Percentiles rank a stretch among this genome's conserved stretches.
Evolutionary conservation across 1,140 invertebrate genomes (phyloP).

Genomic region (Nymphalis io): DNA sequence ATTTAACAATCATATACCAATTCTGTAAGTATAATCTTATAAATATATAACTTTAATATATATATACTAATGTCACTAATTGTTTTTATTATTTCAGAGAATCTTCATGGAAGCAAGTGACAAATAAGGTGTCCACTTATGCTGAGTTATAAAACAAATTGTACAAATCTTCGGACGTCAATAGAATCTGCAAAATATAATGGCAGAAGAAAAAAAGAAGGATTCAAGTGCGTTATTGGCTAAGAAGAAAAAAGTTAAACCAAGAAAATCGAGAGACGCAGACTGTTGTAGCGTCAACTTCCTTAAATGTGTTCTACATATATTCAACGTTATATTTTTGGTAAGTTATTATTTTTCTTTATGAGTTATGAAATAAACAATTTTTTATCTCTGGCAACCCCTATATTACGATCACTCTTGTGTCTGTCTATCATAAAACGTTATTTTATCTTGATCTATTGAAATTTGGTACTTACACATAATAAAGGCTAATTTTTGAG

Average conservation of each 20-base stretch:
- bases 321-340: constrained; percentile 90
- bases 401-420: too few species aligned
- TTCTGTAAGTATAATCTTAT: constrained; percentile 29
- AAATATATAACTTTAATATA: not conserved
- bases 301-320: constrained; percentile 88
- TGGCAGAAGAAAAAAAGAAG: constrained; percentile 75
- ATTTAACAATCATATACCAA: not conserved
- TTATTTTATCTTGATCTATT: too few species aligned
- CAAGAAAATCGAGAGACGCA: constrained; percentile 83
- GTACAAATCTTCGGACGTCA: constrained; percentile 18
- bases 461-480: too few species aligned
- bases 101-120: constrained; percentile 5
- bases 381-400: not conserved
- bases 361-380: not conserved
- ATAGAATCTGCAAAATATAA: constrained; percentile 38
- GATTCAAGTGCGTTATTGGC: constrained; percentile 62
- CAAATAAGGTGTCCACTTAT: constrained; percentile 19
- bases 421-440: too few species aligned
- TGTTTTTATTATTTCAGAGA: not conserved
- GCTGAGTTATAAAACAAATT: constrained; percentile 11
- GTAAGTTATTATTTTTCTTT: constrained; percentile 78
- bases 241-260: constrained; percentile 73
- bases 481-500: too few species aligned
- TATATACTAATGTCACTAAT: not conserved
- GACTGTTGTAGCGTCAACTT: constrained; percentile 90